Evolutionary conservation across 2,888 invertebrate species (phyloP).

Genomic region (Tenthredo livida): DNA sequence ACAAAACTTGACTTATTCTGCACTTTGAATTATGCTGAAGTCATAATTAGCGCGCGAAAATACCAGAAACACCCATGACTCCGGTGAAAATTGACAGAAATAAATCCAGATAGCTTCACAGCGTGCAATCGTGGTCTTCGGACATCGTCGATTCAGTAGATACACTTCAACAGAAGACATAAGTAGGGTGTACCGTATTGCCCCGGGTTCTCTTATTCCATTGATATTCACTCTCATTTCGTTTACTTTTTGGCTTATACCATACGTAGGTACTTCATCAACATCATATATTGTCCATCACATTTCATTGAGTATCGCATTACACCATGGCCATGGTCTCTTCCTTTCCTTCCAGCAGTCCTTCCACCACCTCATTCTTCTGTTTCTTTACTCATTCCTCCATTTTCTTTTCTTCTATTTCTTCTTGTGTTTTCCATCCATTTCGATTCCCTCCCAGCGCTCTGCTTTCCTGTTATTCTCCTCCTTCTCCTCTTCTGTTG

Average conservation of each 20-base stretch:
- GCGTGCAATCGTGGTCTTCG: neutral
- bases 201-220: neutral
- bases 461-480: too few relatives aligned
- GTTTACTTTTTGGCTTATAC: neutral
- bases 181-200: neutral
- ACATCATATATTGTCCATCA: neutral
- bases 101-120: neutral
- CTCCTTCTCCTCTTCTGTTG: too few relatives aligned
- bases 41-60: neutral
- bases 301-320: neutral
- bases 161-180: neutral
- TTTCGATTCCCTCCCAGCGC: neutral
- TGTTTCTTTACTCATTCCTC: conserved; percentile 18
- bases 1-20: neutral
- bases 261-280: neutral
- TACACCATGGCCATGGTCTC: neutral
- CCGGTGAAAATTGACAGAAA: neutral
- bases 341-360: conserved; percentile 50
- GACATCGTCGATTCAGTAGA: neutral
- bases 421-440: conserved; percentile 48
- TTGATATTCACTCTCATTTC: neutral
- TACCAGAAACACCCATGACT: neutral
- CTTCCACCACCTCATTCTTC: neutral
- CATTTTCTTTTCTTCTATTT: conserved; percentile 56
- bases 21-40: neutral